Evolutionary conservation across 2,113 vertebrate genomes (phyloP).

Genomic region (Gadus chalcogrammus): DNA sequence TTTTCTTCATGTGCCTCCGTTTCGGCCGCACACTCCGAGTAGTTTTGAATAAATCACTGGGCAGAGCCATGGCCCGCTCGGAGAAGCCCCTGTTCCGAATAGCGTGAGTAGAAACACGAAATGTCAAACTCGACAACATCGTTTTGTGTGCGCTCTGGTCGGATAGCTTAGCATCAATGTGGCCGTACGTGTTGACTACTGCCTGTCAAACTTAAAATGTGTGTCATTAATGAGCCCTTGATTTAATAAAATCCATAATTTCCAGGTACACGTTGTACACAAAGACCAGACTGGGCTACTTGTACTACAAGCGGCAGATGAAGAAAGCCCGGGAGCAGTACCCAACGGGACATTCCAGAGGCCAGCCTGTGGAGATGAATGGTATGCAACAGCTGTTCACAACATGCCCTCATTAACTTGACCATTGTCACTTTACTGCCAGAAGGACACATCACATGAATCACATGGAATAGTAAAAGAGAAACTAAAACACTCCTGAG

Average conservation of each 20-base stretch:
- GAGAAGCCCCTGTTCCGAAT: slow-evolving; percentile 79
- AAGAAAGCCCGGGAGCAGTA: slow-evolving; percentile 86
- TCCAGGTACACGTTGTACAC: slow-evolving; percentile 92
- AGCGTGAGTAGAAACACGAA: slow-evolving; percentile 67
- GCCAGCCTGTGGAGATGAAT: slow-evolving; percentile 75
- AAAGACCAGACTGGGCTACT: slow-evolving; percentile 88
- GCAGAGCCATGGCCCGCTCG: slow-evolving; percentile 73
- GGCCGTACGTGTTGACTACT: too few relatives aligned
- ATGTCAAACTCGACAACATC: background rate
- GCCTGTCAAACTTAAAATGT: background rate
- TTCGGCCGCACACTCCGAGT: slow-evolving; percentile 27
- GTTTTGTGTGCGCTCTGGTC: background rate
- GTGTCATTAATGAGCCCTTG: background rate
- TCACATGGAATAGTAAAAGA: too few relatives aligned
- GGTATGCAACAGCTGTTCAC: slow-evolving; percentile 70
- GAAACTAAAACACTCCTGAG: too few relatives aligned
- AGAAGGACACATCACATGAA: background rate
- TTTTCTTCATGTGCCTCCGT: slow-evolving; percentile 59
- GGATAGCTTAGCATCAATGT: background rate
- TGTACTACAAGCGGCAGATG: slow-evolving; percentile 92
- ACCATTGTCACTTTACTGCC: background rate
- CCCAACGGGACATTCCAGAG: slow-evolving; percentile 84
- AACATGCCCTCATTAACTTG: background rate
- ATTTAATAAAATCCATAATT: background rate
- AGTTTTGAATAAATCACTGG: slow-evolving; percentile 38